A percentile compares a stretch with the other conserved stretches of the same genome.
These are phyloP conservation scores for Diachrysia chrysitis DNA, from an alignment of 2,888 invertebrate species.

Conservation along the genomic window DNA sequence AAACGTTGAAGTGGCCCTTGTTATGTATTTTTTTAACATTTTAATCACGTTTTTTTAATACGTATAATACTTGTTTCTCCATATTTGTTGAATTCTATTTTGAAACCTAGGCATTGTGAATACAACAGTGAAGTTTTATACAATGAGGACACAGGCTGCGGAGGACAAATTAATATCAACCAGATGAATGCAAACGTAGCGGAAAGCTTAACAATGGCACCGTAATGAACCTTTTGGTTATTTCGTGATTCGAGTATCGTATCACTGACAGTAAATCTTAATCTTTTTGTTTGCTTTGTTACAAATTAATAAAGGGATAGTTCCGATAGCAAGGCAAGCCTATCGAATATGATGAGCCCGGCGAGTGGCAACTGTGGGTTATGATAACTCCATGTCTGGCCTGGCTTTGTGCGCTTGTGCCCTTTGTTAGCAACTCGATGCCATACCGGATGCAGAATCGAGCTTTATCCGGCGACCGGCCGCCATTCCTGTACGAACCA, in stretches of 20 bases:
- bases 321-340: neutral
- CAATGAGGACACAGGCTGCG: neutral
- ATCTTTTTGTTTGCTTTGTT: neutral
- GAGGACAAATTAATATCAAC: neutral
- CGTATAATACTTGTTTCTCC: too few relatives aligned
- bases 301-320: neutral
- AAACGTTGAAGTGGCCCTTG: too few relatives aligned
- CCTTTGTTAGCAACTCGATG: neutral
- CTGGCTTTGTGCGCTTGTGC: neutral
- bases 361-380: neutral
- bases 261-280: neutral
- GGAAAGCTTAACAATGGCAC: neutral
- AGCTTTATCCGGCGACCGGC: neutral
- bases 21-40: too few relatives aligned
- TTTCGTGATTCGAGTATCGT: neutral
- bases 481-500: neutral
- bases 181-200: neutral
- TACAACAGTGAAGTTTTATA: neutral
- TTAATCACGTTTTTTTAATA: too few relatives aligned
- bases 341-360: neutral
- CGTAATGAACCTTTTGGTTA: constrained; percentile 1
- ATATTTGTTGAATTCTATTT: too few relatives aligned
- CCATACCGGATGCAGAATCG: neutral
- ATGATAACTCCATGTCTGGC: neutral
- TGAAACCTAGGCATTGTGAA: too few relatives aligned